Evolutionary conservation across 37 sponge, comb jelly and placozoan genomes (phyloP).

Genomic region (Ephydatia muelleri): DNA sequence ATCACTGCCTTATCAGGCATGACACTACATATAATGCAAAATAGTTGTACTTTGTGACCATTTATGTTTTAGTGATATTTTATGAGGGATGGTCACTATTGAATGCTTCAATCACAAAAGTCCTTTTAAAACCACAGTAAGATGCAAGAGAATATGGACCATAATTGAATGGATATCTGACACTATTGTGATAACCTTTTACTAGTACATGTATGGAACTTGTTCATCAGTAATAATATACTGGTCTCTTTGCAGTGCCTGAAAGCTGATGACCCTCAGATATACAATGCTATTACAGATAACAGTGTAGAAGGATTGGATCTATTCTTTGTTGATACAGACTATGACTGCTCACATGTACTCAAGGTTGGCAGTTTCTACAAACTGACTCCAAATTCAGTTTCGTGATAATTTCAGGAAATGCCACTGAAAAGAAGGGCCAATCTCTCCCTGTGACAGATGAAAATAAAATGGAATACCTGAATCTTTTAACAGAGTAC

Average conservation of each 20-base stretch:
- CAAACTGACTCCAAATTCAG: too few species aligned
- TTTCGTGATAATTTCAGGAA: constrained; percentile 50
- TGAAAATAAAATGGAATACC: constrained; percentile 83
- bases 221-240: too few species aligned
- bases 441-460: constrained; percentile 86
- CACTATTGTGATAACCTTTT: too few species aligned
- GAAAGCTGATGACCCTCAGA: not conserved
- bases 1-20: too few species aligned
- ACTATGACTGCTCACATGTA: not conserved
- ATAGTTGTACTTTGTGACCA: too few species aligned
- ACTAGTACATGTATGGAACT: not conserved
- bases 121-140: too few species aligned
- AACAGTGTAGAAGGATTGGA: not conserved
- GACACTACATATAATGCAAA: too few species aligned
- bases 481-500: constrained; percentile 81
- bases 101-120: too few species aligned
- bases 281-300: not conserved
- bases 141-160: too few species aligned
- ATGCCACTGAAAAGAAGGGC: constrained; percentile 81
- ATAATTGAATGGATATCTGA: too few species aligned
- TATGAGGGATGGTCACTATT: too few species aligned
- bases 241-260: not conserved
- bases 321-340: not conserved
- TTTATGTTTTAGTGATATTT: too few species aligned
- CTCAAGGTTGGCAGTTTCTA: not conserved